phyloP scores from a whole-genome alignment of 2,797 vertebrate species.

The Momotus momota region DNA sequence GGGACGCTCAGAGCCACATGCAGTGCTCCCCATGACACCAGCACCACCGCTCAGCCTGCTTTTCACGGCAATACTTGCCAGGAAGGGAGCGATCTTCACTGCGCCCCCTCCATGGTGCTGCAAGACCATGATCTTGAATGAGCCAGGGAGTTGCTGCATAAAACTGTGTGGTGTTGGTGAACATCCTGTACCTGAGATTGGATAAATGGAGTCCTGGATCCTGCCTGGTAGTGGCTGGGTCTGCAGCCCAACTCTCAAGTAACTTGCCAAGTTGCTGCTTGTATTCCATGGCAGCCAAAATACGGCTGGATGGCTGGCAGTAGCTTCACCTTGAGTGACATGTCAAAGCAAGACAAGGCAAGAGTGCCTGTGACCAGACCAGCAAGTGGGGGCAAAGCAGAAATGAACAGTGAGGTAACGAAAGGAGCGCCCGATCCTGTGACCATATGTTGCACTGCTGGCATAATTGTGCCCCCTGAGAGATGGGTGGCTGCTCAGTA shows the following conservation, averaged over 20 bases:
- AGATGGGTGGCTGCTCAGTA: not conserved
- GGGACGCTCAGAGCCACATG: not conserved
- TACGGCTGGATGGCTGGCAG: not conserved
- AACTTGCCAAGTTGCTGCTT: not conserved
- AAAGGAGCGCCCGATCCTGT: not conserved
- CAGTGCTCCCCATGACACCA: not conserved
- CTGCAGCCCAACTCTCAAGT: not conserved
- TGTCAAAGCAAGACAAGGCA: not conserved
- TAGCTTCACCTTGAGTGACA: not conserved
- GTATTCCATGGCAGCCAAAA: not conserved
- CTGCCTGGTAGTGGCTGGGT: not conserved
- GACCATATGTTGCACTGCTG: fast-evolving
- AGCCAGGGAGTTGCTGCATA: not conserved
- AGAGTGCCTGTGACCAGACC: not conserved
- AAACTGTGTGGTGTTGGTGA: not conserved
- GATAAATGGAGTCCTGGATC: not conserved
- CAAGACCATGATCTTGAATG: not conserved
- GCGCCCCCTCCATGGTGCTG: not conserved
- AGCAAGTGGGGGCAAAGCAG: not conserved
- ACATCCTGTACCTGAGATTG: not conserved
- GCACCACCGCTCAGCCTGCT: not conserved
- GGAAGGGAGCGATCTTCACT: not conserved
- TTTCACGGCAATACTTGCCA: not conserved
- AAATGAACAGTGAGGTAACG: not conserved
- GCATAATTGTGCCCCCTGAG: not conserved